Base-by-base conservation (phyloP, 2,888 invertebrate genomes). In the Zonitis immaculata region DNA sequence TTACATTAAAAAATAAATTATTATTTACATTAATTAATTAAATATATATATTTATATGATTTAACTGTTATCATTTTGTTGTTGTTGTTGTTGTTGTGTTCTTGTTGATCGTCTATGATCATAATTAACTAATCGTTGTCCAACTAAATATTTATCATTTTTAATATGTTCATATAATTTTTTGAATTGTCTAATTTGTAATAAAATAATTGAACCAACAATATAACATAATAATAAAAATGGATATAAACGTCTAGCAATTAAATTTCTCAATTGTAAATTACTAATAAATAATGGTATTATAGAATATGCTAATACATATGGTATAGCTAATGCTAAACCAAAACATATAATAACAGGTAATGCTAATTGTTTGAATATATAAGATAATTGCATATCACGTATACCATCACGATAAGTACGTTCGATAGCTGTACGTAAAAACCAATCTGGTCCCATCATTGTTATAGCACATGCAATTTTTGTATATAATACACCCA, bases 121-220 rank as follows among this genome's bases (percentile, higher is more conserved):
- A 78, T 98, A 99, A 79, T 99, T 99, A 25, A 98, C 97, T 61
- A 99, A 82, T 62, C 96, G 82, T 68, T 95, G 91, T 0, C 98
- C 98, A 11, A 99, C 97, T 45, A 98, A 82, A 78, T 98, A 97
- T 79, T 97, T 98, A 78, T 98, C 98, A 77, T 99, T 98, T 78
- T 97, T 96, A 71, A 99, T 99, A 77, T 96, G 96, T 73, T 97
- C 94, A 75, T 97, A 97, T 14, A 99, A 79, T 69, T 93, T 91
- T 68, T 86, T 87, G 78, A 99, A 94, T 74, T 98, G 97, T 51
- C 89, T 85, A 52, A 95, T 86, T 82, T 98, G 93, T 69, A 95
- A 88, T 58, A 83, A 82, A 50, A 91, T 79, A 60, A 95, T 82
- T 46, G 84, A 82, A 47, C 84, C 77, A 47, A 88, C 77, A 49